phyloP scores from a whole-genome alignment of 1,140 invertebrate species.

The Solenopsis invicta region DNA sequence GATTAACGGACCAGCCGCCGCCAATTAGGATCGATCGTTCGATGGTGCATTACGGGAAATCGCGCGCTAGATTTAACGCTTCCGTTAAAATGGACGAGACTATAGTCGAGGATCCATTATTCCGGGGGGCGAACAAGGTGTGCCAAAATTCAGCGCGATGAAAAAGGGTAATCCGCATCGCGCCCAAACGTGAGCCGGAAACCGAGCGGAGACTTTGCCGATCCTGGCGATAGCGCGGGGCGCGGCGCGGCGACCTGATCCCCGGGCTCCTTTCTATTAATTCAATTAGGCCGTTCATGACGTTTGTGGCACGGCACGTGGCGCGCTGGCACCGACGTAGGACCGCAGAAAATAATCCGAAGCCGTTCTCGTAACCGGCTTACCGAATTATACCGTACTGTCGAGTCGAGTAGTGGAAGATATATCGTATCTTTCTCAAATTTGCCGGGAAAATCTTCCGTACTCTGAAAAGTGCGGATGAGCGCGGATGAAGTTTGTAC shows the following conservation, averaged over 20 bases:
- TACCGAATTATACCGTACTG: conserved; percentile 42
- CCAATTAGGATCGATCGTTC: conserved; percentile 44
- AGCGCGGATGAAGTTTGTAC: conserved; percentile 3
- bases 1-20: conserved; percentile 45
- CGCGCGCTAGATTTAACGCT: conserved; percentile 16
- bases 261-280: conserved; percentile 47
- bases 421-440: conserved; percentile 7
- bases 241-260: background rate
- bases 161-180: conserved; percentile 45
- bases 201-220: conserved; percentile 4
- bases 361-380: conserved; percentile 15
- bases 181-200: conserved; percentile 38
- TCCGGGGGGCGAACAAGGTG: background rate
- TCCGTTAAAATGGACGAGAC: conserved; percentile 29
- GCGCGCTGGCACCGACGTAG: background rate
- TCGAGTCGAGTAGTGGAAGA: background rate
- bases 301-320: conserved; percentile 6
- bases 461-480: background rate
- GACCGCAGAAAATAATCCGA: conserved; percentile 52
- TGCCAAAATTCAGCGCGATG: conserved; percentile 18
- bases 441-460: background rate
- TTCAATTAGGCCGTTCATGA: conserved; percentile 58
- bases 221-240: background rate
- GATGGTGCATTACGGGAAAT: conserved; percentile 1
- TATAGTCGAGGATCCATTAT: conserved; percentile 16